Conservation (phyloP, 2,888 invertebrate genomes). For the Boloria selene region DNA sequence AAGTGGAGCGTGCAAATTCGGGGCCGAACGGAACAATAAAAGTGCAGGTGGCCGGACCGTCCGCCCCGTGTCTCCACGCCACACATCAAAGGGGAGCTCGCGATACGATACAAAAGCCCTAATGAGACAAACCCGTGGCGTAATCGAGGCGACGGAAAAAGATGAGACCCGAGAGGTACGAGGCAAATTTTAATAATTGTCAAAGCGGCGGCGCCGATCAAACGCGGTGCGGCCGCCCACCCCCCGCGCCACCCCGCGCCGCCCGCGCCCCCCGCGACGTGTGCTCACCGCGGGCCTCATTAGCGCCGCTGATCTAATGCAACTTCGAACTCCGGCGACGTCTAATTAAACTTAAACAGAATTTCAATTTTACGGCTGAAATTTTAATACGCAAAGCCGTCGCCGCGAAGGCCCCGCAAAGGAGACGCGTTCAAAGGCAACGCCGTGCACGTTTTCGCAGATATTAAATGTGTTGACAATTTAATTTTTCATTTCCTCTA, state of each 20-base stretch:
- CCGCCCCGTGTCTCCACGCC: constrained; percentile 62
- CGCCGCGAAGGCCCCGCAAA: constrained; percentile 72
- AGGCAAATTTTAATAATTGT: constrained; percentile 84
- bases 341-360: constrained; percentile 80
- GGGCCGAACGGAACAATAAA: constrained; percentile 75
- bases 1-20: constrained; percentile 80
- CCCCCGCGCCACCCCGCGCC: constrained; percentile 28
- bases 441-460: constrained; percentile 81
- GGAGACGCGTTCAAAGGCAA: constrained; percentile 77
- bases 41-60: constrained; percentile 80
- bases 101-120: constrained; percentile 81
- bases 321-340: constrained; percentile 76
- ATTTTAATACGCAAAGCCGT: constrained; percentile 78
- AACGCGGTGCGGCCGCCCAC: constrained; percentile 63
- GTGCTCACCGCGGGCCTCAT: constrained; percentile 78
- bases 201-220: constrained; percentile 83
- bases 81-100: constrained; percentile 76
- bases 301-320: constrained; percentile 79
- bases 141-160: constrained; percentile 82
- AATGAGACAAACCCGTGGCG: constrained; percentile 82
- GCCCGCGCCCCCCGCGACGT: constrained; percentile 60
- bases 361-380: constrained; percentile 79
- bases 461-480: constrained; percentile 83
- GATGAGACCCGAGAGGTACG: constrained; percentile 81
- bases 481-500: constrained; percentile 83